Evolutionary conservation across 2,113 vertebrate species (phyloP).

Genomic region (Corythornis madagascariensis): DNA sequence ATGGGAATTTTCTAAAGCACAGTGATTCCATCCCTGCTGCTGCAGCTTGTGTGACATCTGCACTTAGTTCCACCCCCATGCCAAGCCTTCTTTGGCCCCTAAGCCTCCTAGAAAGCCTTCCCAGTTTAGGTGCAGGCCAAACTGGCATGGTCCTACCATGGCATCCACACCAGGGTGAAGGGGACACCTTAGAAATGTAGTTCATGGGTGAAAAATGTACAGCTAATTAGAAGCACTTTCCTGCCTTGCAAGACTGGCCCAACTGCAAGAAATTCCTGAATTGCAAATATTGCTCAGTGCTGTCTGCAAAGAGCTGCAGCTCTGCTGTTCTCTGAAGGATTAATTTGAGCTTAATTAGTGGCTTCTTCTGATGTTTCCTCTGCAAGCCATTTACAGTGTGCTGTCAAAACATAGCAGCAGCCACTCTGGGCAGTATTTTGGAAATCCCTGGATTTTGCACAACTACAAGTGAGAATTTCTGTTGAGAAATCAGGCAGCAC

Average conservation of each 20-base stretch:
- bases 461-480: neutral
- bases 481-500: neutral
- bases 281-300: slow-evolving; percentile 26
- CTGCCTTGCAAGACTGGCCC: neutral
- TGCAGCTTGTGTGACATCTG: neutral
- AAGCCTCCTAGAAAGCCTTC: neutral
- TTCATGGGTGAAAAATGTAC: neutral
- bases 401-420: neutral
- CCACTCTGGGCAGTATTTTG: neutral
- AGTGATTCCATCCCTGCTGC: fast-evolving
- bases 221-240: neutral
- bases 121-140: neutral
- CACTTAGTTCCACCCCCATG: neutral
- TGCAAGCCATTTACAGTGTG: neutral
- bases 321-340: slow-evolving; percentile 30
- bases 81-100: neutral
- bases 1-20: neutral
- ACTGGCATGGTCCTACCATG: fast-evolving
- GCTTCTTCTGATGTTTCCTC: neutral
- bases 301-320: neutral
- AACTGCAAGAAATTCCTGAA: neutral
- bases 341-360: slow-evolving; percentile 49
- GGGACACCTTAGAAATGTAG: neutral
- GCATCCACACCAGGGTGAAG: neutral
- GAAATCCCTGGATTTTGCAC: neutral